A percentile compares a stretch with the other conserved stretches of the same genome.
phyloP scores from a whole-genome alignment of 2,888 invertebrate genomes.

The Pharmacophagus antenor region DNA sequence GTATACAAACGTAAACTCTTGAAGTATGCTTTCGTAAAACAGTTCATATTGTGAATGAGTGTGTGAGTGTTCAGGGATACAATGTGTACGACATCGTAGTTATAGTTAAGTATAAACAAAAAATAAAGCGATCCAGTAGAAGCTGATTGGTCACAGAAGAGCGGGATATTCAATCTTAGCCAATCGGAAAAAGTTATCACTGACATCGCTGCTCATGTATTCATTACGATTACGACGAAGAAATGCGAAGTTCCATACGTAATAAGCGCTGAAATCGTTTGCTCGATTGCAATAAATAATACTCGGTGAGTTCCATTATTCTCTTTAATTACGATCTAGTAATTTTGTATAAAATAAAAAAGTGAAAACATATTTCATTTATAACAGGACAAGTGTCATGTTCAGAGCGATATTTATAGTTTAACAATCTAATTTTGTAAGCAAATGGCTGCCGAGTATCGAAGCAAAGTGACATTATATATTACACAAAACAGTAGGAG shows the following conservation, averaged over 20 bases:
- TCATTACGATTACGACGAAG: constrained; percentile 64
- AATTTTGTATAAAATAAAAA: constrained; percentile 35
- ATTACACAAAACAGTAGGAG: constrained; percentile 40
- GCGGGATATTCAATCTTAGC: constrained; percentile 71
- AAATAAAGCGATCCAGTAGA: constrained; percentile 60
- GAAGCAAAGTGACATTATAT: constrained; percentile 66
- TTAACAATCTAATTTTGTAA: constrained; percentile 75
- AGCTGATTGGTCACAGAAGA: constrained; percentile 59
- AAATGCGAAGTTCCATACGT: constrained; percentile 75
- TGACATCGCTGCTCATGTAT: constrained; percentile 65
- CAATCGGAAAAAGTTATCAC: constrained; percentile 59
- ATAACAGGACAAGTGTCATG: constrained; percentile 33
- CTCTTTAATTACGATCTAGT: constrained; percentile 40
- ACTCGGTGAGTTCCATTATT: constrained; percentile 70
- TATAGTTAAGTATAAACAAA: constrained; percentile 74
- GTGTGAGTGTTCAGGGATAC: constrained; percentile 63
- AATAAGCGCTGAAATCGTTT: constrained; percentile 81
- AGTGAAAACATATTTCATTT: constrained; percentile 31
- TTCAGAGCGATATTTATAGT: constrained; percentile 58
- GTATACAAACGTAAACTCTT: constrained; percentile 31
- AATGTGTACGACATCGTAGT: constrained; percentile 51
- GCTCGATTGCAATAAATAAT: constrained; percentile 68
- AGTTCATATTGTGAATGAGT: constrained; percentile 42
- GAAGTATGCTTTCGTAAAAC: constrained; percentile 45
- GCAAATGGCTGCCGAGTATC: constrained; percentile 80